Evolutionary conservation across 2,888 invertebrate genomes (phyloP).

Genomic region (Cinara cedri): DNA sequence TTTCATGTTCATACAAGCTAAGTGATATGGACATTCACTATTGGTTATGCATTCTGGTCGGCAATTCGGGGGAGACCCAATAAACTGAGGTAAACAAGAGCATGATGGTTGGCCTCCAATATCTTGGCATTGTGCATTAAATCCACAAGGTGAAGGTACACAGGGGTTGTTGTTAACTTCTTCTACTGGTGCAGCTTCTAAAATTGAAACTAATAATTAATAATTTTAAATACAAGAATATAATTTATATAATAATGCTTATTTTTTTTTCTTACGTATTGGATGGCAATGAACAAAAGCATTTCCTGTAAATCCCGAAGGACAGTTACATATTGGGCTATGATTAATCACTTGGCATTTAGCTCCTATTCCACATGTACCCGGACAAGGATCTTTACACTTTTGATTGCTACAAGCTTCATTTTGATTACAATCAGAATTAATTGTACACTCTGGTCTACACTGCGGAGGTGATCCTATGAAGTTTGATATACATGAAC

Average conservation of each 20-base stretch:
- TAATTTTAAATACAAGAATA: not conserved
- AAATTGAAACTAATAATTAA: not conserved
- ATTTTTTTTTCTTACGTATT: conserved; percentile 60
- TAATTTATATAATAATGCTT: not conserved
- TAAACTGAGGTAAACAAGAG: conserved; percentile 73
- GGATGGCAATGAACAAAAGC: conserved; percentile 70
- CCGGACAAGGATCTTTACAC: conserved; percentile 66
- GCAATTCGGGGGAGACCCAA: conserved; percentile 71
- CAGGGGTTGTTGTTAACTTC: conserved; percentile 62
- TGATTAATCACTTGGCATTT: conserved; percentile 66
- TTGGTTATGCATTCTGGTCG: conserved; percentile 81
- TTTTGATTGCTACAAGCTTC: conserved; percentile 67
- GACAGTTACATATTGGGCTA: conserved; percentile 66
- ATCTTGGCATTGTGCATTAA: conserved; percentile 63
- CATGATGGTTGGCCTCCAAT: conserved; percentile 67
- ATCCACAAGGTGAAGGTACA: conserved; percentile 62
- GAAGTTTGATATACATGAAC: conserved; percentile 64
- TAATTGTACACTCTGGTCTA: conserved; percentile 65
- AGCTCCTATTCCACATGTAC: conserved; percentile 66
- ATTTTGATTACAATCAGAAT: conserved; percentile 64
- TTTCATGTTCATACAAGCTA: conserved; percentile 81
- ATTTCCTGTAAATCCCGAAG: conserved; percentile 63
- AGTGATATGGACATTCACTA: conserved; percentile 78
- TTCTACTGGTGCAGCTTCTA: conserved; percentile 59
- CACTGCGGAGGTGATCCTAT: conserved; percentile 65